A percentile compares a stretch with the other conserved stretches of the same genome.
phyloP scores from a whole-genome alignment of 2,888 invertebrate species.

The Helobdella robusta region DNA sequence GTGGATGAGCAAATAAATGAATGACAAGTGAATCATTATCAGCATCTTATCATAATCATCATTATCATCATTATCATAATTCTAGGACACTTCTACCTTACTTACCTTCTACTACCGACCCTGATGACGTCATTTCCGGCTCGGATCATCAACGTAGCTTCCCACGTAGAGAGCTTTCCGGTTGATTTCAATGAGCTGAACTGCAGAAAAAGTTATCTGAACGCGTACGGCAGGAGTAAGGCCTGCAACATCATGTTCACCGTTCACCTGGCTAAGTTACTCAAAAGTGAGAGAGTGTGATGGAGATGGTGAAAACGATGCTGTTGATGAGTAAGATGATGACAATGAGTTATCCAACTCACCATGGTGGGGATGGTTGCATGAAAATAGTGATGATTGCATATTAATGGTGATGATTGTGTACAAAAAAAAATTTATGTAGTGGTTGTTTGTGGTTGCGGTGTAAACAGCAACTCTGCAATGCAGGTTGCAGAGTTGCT shows the following conservation, averaged over 20 bases:
- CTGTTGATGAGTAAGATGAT: not conserved
- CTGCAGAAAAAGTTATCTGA: constrained; percentile 21
- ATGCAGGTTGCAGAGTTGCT: too few relatives aligned
- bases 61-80: too few relatives aligned
- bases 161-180: constrained; percentile 38
- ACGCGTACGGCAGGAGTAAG: constrained; percentile 31
- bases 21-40: too few relatives aligned
- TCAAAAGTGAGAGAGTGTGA: constrained; percentile 26
- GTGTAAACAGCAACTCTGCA: too few relatives aligned
- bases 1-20: too few relatives aligned
- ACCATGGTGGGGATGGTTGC: not conserved
- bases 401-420: not conserved
- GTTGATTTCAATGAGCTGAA: constrained; percentile 44
- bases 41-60: too few relatives aligned
- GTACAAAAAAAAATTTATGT: not conserved
- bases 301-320: not conserved
- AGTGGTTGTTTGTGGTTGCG: not conserved
- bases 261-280: constrained; percentile 23
- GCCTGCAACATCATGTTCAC: constrained; percentile 32
- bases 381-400: constrained; percentile 2
- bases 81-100: constrained; percentile 46
- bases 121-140: constrained; percentile 42
- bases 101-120: constrained; percentile 44
- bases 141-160: constrained; percentile 45
- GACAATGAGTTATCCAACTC: too few relatives aligned